A percentile compares a stretch with the other conserved stretches of the same genome.
Evolutionary conservation across 2,113 vertebrate species (phyloP).

Genomic region (Psittacula cyanocephala): DNA sequence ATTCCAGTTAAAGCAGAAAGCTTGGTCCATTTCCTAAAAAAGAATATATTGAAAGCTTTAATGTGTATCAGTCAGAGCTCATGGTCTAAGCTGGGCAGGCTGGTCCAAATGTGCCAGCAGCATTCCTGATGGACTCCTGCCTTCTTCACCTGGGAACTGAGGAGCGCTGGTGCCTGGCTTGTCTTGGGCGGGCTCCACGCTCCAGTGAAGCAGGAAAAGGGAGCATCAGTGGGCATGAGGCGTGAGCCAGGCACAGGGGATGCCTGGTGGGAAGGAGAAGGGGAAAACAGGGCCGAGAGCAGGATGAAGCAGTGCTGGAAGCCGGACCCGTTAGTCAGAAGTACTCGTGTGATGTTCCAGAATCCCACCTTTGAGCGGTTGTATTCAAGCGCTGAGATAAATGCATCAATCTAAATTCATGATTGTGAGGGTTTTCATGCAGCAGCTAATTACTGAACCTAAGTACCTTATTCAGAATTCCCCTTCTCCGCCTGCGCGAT

Average conservation of each 20-base stretch:
- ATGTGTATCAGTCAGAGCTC: neutral
- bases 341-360: neutral
- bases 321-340: neutral
- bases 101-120: rapidly evolving
- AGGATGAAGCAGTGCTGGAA: neutral
- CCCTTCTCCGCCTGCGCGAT: conserved; percentile 68
- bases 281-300: rapidly evolving
- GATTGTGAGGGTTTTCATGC: conserved; percentile 29
- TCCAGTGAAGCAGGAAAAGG: neutral
- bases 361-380: conserved; percentile 42
- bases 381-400: conserved; percentile 68
- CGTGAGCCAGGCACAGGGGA: neutral
- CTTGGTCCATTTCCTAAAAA: neutral
- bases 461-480: conserved; percentile 74
- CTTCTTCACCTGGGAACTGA: neutral
- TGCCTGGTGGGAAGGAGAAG: neutral
- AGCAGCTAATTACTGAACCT: conserved; percentile 74
- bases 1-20: neutral
- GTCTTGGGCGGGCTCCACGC: neutral
- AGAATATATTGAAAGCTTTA: neutral
- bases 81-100: neutral
- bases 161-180: neutral
- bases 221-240: neutral
- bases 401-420: conserved; percentile 66
- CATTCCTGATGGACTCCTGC: neutral